Evolutionary conservation across 2,888 invertebrate species (phyloP).

Genomic region (Drosophila incognita): DNA sequence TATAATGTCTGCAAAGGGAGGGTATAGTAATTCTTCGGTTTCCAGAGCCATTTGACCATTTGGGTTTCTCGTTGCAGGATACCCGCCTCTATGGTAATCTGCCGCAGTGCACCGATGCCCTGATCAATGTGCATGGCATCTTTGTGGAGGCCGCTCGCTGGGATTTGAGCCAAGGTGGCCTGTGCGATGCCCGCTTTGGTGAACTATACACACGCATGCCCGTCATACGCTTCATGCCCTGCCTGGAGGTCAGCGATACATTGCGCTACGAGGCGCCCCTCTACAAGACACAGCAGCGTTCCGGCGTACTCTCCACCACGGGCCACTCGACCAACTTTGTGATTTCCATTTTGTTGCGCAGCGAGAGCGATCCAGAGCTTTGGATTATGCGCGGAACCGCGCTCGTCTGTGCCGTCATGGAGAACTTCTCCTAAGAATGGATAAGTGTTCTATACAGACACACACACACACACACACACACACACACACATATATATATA

Average conservation of each 20-base stretch:
- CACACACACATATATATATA: neutral
- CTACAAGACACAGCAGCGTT: constrained; percentile 95
- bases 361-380: constrained; percentile 88
- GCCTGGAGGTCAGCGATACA: constrained; percentile 63
- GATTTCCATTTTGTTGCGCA: constrained; percentile 90
- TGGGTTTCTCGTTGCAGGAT: constrained; percentile 71
- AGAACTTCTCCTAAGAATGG: constrained; percentile 84
- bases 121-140: constrained; percentile 91
- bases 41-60: neutral
- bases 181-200: constrained; percentile 90
- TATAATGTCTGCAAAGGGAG: neutral
- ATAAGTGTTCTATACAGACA: neutral
- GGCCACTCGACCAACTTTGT: constrained; percentile 98
- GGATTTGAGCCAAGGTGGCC: constrained; percentile 88
- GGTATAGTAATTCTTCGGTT: neutral
- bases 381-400: constrained; percentile 97
- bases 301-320: constrained; percentile 94
- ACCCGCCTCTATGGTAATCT: constrained; percentile 86
- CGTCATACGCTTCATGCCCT: constrained; percentile 82
- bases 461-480: neutral
- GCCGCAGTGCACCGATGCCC: constrained; percentile 87
- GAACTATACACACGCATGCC: constrained; percentile 82
- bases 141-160: constrained; percentile 96
- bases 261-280: constrained; percentile 88
- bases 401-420: constrained; percentile 92